A percentile compares a stretch with the other conserved stretches of the same genome.
Conservation (phyloP, 2,113 vertebrate genomes). For the Pseudopipra pipra region DNA sequence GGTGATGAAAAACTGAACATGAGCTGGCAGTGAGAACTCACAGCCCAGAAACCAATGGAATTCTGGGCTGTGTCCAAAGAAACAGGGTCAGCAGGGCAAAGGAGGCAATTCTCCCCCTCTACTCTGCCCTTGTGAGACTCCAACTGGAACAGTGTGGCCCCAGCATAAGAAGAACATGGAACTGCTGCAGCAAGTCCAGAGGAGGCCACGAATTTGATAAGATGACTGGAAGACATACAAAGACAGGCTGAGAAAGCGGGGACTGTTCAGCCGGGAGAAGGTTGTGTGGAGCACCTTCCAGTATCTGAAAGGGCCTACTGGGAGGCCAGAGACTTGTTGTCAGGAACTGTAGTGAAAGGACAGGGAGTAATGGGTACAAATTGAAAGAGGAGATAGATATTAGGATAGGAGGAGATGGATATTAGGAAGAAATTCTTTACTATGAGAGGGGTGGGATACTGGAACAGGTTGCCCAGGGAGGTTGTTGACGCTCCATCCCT, state of each 20-base stretch:
- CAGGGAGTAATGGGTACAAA: neutral
- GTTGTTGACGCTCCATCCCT: neutral
- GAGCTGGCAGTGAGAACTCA: neutral
- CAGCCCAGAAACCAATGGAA: neutral
- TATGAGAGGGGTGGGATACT: neutral
- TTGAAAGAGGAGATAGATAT: neutral
- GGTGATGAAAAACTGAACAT: neutral
- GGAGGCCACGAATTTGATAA: neutral
- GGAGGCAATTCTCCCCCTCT: neutral
- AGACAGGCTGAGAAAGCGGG: neutral
- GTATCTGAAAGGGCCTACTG: neutral
- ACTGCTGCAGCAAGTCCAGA: neutral
- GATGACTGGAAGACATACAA: neutral
- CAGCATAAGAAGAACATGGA: neutral
- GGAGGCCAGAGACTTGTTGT: neutral
- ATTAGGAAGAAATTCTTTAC: neutral
- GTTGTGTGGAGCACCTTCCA: neutral
- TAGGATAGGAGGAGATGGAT: neutral
- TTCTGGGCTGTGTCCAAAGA: neutral
- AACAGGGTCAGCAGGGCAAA: neutral
- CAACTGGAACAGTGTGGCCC: neutral
- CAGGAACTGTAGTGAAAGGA: neutral
- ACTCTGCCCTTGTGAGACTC: neutral
- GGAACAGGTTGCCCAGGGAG: neutral
- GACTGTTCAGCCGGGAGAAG: neutral